Evolutionary conservation across 2,888 invertebrate genomes (phyloP).

Genomic region (Epinotia ramella): DNA sequence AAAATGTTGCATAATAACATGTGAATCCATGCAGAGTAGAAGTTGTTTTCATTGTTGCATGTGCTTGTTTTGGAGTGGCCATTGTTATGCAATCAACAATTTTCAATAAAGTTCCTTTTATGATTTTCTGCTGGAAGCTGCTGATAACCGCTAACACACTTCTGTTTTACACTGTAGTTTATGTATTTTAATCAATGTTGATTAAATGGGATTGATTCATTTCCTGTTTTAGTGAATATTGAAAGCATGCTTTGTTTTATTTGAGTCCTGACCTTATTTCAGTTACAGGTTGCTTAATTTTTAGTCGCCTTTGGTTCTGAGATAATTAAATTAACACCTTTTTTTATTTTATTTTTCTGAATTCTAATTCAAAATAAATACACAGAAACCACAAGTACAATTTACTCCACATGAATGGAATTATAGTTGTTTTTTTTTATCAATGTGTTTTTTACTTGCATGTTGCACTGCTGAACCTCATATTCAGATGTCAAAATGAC

Average conservation of each 20-base stretch:
- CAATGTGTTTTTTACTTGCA: not conserved
- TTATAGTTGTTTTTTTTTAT: not conserved
- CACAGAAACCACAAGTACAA: no score
- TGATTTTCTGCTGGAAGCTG: slow-evolving; percentile 67
- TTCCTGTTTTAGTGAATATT: slow-evolving; percentile 56
- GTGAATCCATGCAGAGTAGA: slow-evolving; percentile 57
- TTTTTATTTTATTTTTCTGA: no score
- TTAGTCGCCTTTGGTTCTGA: no score
- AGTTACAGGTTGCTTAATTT: not conserved
- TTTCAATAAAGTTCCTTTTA: slow-evolving; percentile 81
- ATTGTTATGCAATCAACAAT: slow-evolving; percentile 82
- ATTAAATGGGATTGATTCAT: slow-evolving; percentile 69
- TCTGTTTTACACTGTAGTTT: slow-evolving; percentile 56
- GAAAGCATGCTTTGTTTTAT: slow-evolving; percentile 19
- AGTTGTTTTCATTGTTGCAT: slow-evolving; percentile 73
- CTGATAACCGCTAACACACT: slow-evolving; percentile 64
- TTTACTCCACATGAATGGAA: not conserved
- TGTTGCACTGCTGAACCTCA: not conserved
- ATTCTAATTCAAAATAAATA: not conserved
- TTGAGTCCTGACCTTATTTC: slow-evolving; percentile 12
- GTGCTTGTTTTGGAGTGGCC: slow-evolving; percentile 68
- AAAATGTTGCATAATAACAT: slow-evolving; percentile 57
- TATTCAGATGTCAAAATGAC: no score
- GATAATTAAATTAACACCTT: not conserved
- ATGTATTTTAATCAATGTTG: slow-evolving; percentile 70